Conservation (phyloP, 2,797 vertebrate genomes). For the Potorous gilbertii region DNA sequence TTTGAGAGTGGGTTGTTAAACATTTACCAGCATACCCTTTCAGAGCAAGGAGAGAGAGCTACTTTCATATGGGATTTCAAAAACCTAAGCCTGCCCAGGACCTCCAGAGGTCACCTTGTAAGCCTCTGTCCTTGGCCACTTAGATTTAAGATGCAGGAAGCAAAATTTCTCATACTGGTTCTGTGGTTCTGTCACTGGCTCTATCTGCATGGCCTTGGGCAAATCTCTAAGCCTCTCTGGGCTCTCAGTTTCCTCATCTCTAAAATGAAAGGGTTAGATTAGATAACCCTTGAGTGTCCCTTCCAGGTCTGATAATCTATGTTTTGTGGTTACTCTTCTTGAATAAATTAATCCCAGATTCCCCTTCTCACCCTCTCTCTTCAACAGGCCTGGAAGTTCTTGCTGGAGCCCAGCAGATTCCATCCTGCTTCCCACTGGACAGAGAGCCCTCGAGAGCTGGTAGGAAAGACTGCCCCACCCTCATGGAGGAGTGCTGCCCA, state of each 20-base stretch:
- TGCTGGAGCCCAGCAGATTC: not conserved
- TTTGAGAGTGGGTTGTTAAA: not conserved
- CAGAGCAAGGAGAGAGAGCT: accelerated
- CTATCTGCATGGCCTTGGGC: not conserved
- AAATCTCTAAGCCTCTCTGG: not conserved
- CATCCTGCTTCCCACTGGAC: not conserved
- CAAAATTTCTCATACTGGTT: not conserved
- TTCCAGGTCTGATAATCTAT: not conserved
- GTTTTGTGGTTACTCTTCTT: not conserved
- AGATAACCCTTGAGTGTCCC: not conserved
- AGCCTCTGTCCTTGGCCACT: not conserved
- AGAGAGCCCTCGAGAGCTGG: not conserved
- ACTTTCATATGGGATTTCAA: not conserved
- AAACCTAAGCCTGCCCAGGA: not conserved
- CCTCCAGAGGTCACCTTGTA: not conserved
- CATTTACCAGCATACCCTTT: not conserved
- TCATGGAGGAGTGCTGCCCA: not conserved
- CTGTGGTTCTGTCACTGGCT: not conserved
- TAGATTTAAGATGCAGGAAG: not conserved
- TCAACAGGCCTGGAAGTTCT: not conserved
- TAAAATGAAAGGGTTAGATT: not conserved
- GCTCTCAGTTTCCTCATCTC: not conserved
- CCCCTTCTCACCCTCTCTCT: not conserved
- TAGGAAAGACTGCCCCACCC: not conserved
- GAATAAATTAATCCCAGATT: not conserved